These are phyloP conservation scores for Eulithis testata DNA, from an alignment of 2,888 invertebrate species.

Conservation along the genomic window DNA sequence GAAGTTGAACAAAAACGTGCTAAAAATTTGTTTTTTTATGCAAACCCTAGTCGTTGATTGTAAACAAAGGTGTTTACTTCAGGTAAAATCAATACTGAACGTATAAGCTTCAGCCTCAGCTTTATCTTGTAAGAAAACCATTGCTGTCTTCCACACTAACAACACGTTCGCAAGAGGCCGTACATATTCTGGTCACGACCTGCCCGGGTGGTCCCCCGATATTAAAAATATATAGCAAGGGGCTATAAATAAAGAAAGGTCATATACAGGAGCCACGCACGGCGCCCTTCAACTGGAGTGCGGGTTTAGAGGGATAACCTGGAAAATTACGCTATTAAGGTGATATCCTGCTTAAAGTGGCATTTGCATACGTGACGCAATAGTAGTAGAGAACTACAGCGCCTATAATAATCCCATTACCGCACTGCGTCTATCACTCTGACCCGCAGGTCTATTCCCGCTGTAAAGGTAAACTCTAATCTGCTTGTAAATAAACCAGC, in stretches of 20 bases:
- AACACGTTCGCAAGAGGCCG: neutral
- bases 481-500: no score
- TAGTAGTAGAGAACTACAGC: no score
- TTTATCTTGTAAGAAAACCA: neutral
- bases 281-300: neutral
- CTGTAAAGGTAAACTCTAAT: no score
- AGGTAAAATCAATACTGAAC: no score
- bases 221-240: conserved; percentile 22
- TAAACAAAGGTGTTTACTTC: no score
- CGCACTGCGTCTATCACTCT: no score
- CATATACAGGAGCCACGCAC: conserved; percentile 7
- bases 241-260: conserved; percentile 21
- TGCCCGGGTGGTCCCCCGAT: conserved; percentile 5
- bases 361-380: neutral
- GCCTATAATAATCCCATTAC: no score
- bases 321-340: conserved; percentile 12
- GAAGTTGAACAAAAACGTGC: no score
- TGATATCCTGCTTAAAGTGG: neutral
- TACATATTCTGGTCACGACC: conserved; percentile 18
- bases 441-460: no score
- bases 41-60: no score
- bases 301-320: conserved; percentile 3
- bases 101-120: neutral
- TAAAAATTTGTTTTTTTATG: no score
- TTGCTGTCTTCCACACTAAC: neutral